Evolutionary conservation across 2,888 invertebrate species (phyloP).

Genomic region (Parapristionchus giblindavisi): DNA sequence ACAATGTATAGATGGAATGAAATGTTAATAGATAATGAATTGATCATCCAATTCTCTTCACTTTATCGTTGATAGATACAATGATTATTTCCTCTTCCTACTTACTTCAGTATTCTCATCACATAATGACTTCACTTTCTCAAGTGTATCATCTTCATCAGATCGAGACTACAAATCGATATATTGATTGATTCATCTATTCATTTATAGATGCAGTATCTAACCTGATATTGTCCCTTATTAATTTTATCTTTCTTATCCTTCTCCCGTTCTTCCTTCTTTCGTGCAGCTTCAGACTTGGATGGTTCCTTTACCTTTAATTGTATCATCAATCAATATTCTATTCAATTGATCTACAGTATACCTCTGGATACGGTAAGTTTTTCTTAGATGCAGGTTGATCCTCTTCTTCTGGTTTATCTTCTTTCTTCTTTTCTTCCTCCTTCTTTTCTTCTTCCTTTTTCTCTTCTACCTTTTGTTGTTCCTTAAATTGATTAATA

Average conservation of each 20-base stretch:
- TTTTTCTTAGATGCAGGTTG: slow-evolving; percentile 14
- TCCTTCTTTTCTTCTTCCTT: slow-evolving; percentile 17
- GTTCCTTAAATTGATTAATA: no score
- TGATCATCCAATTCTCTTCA: no score
- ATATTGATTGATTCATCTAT: no score
- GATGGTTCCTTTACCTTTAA: slow-evolving; percentile 19
- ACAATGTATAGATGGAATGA: no score
- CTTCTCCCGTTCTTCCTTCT: slow-evolving; percentile 20
- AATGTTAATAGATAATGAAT: no score
- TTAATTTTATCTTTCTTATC: slow-evolving; percentile 25
- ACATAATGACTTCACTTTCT: slow-evolving; percentile 24
- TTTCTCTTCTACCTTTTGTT: no score
- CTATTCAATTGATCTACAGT: slow-evolving; percentile 20
- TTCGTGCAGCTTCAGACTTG: not conserved
- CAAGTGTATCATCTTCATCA: slow-evolving; percentile 23
- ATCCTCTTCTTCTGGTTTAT: not conserved
- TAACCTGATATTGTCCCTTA: slow-evolving; percentile 16
- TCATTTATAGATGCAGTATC: not conserved
- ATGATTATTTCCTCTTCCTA: slow-evolving; percentile 5
- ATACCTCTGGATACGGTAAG: slow-evolving; percentile 25
- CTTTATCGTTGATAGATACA: no score
- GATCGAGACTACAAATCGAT: slow-evolving; percentile 3
- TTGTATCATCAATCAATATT: slow-evolving; percentile 6
- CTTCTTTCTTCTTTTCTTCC: slow-evolving; percentile 17
- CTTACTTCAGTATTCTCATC: slow-evolving; percentile 11